A percentile compares a stretch with the other conserved stretches of the same genome.
These are phyloP conservation scores for Cryptus viduatorius DNA, from an alignment of 2,888 invertebrate species.

Conservation along the genomic window DNA sequence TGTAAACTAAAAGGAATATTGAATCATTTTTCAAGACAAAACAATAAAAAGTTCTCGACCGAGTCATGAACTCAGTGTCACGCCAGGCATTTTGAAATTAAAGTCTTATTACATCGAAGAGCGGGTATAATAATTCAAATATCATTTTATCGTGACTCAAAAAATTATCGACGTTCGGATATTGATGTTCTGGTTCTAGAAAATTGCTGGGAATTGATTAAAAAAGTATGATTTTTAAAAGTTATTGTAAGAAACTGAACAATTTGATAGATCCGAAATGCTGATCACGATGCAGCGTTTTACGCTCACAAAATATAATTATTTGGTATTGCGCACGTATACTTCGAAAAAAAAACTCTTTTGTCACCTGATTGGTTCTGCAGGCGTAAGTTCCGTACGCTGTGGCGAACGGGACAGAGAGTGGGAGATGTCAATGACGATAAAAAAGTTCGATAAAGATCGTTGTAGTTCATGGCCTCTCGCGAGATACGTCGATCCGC, in stretches of 20 bases:
- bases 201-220: conserved; percentile 19
- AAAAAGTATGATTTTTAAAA: neutral
- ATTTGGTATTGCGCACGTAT: neutral
- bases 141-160: neutral
- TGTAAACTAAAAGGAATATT: too few relatives aligned
- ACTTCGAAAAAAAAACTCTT: neutral
- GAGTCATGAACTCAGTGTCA: too few relatives aligned
- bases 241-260: neutral
- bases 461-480: conserved; percentile 27
- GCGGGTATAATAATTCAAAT: neutral
- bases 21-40: neutral
- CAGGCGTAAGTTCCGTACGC: neutral
- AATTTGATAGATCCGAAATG: conserved; percentile 32
- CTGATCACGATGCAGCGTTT: conserved; percentile 7
- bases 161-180: neutral
- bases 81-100: too few relatives aligned
- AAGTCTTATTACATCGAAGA: neutral
- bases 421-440: neutral
- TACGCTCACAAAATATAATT: neutral
- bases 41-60: too few relatives aligned
- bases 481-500: conserved; percentile 10
- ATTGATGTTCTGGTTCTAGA: neutral
- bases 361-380: conserved; percentile 2
- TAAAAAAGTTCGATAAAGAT: conserved; percentile 50
- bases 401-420: neutral